These are phyloP conservation scores for Hyposoter didymator DNA, from an alignment of 2,888 invertebrate genomes.

Conservation along the genomic window DNA sequence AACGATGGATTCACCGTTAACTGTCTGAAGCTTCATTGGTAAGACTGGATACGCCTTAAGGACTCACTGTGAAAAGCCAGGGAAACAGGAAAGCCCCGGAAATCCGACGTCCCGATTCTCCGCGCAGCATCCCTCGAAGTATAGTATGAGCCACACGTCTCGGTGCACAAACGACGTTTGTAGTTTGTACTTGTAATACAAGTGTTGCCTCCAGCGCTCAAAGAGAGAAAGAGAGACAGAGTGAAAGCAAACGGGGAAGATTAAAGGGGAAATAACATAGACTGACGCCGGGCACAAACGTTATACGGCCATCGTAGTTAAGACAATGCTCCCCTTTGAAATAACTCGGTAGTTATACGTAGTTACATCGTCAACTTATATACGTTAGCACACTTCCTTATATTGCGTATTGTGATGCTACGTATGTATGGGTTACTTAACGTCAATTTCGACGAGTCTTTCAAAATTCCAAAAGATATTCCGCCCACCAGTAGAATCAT, in stretches of 20 bases:
- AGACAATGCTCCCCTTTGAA: constrained; percentile 68
- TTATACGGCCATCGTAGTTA: constrained; percentile 51
- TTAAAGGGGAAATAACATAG: constrained; percentile 10
- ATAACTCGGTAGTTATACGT: constrained; percentile 61
- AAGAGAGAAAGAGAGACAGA: background rate
- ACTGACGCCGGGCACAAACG: constrained; percentile 52
- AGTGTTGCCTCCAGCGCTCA: constrained; percentile 53
- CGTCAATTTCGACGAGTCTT: background rate
- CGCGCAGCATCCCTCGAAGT: constrained; percentile 27
- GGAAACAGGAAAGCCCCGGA: constrained; percentile 50
- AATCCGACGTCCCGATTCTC: constrained; percentile 60
- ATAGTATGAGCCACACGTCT: constrained; percentile 60
- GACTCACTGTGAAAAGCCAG: constrained; percentile 9
- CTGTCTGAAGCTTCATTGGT: constrained; percentile 23
- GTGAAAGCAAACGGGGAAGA: constrained; percentile 27
- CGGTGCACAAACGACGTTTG: constrained; percentile 67
- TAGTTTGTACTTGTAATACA: constrained; percentile 69
- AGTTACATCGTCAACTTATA: constrained; percentile 37
- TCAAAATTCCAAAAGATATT: background rate
- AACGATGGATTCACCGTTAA: constrained; percentile 5
- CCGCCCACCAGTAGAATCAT: background rate
- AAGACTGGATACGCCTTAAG: constrained; percentile 45
- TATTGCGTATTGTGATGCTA: constrained; percentile 16
- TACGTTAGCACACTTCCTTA: constrained; percentile 14
- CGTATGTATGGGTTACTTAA: background rate